Conservation (phyloP, 2,797 vertebrate species). For the Argya squamiceps region DNA sequence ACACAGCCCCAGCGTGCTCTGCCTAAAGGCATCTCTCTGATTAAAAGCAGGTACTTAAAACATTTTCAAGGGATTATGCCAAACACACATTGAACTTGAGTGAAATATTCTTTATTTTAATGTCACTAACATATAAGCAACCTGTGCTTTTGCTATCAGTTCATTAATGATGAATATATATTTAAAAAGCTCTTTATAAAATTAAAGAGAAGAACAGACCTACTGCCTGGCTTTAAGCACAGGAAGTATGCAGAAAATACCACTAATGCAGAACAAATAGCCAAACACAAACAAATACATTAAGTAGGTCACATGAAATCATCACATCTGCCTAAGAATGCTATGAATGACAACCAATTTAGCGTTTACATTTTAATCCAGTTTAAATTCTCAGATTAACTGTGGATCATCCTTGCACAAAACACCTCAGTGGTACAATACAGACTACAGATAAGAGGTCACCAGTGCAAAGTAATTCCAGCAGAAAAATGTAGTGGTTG, state of each 20-base stretch:
- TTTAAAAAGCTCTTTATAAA: not conserved
- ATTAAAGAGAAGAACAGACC: not conserved
- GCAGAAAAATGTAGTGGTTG: not conserved
- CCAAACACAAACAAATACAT: not conserved
- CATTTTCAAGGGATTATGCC: not conserved
- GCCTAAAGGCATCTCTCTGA: not conserved
- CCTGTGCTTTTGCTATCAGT: not conserved
- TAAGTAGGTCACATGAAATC: slow-evolving; percentile 18
- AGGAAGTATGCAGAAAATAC: not conserved
- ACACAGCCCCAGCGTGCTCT: not conserved
- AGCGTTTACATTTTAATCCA: slow-evolving; percentile 37
- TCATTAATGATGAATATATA: not conserved
- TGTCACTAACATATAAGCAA: not conserved
- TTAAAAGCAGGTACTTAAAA: not conserved
- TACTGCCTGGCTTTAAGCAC: not conserved
- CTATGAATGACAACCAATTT: not conserved
- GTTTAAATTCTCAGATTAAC: slow-evolving; percentile 31
- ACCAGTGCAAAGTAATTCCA: not conserved
- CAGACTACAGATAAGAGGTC: not conserved
- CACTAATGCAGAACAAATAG: not conserved
- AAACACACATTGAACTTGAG: not conserved
- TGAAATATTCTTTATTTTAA: not conserved
- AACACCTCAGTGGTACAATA: not conserved
- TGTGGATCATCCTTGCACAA: not conserved
- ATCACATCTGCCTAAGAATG: not conserved